Evolutionary conservation across 1,140 invertebrate genomes (phyloP).

Genomic region (Nephila pilipes): DNA sequence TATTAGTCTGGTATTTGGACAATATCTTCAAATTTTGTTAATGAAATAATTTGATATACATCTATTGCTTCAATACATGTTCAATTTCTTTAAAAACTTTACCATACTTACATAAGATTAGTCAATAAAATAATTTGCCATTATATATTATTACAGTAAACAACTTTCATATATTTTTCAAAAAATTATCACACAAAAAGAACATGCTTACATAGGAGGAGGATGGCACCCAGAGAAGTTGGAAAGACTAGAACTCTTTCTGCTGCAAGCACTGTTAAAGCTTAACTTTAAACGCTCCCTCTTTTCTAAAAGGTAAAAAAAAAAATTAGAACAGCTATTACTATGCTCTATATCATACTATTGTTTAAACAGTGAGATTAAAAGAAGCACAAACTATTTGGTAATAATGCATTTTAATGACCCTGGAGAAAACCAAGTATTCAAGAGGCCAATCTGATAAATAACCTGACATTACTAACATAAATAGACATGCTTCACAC

Average conservation of each 20-base stretch:
- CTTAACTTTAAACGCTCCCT: slow-evolving; percentile 71
- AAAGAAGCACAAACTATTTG: neutral
- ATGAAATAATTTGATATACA: too few relatives aligned
- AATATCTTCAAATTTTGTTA: neutral
- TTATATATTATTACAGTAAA: neutral
- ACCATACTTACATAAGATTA: neutral
- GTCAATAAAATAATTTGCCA: too few relatives aligned
- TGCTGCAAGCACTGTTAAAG: slow-evolving; percentile 53
- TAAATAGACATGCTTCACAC: too few relatives aligned
- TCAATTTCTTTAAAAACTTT: too few relatives aligned
- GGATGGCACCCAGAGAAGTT: slow-evolving; percentile 62
- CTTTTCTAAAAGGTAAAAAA: slow-evolving; percentile 52
- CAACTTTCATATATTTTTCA: neutral
- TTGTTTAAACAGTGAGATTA: neutral
- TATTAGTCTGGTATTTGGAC: too few relatives aligned
- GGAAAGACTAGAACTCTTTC: slow-evolving; percentile 51
- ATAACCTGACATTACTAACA: too few relatives aligned
- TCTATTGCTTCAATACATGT: too few relatives aligned
- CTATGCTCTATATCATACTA: too few relatives aligned
- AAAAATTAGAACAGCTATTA: neutral
- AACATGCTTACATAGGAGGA: slow-evolving; percentile 64
- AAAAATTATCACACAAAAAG: neutral
- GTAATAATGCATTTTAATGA: neutral
- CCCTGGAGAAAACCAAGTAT: neutral
- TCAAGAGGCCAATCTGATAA: too few relatives aligned